Evolutionary conservation across 2,797 vertebrate genomes (phyloP), one percentile per base, ranked within the genome.

Genomic region (Balearica regulorum): DNA sequence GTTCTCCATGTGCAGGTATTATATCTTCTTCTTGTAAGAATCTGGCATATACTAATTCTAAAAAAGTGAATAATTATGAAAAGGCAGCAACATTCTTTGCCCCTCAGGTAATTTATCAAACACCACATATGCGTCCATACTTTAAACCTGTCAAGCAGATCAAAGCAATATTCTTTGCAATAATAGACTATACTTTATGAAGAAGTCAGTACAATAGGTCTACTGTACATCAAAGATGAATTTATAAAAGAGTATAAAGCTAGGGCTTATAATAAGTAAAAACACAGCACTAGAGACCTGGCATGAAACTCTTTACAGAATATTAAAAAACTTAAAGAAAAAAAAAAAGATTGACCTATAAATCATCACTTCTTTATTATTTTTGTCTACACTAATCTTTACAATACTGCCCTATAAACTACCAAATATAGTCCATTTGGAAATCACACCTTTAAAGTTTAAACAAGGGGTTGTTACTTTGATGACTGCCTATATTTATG

Each of bases 181-280:
- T 87, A 96, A 95, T 31, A 92, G 77, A 88, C 58, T 62, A 87
- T 46, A 65, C 71, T 87, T 95, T 92, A 89, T 87, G 88, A 97
- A 94, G 83, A 94, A 92, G 44, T 70, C 75, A 46, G 75, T 80
- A 94, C 75, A 96, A 95, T 65, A 93, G 55, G 51, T 79, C 68
- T 92, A 93, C 93, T 90, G 86, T 80, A 96, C 93, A 97, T 96
- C 94, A 96, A 97, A 96, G 96, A 94, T 89, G 41, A 83, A 89
- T 90, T 89, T 75, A 95, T 79, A 83, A 93, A 90, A 90, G 21
- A 80, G 41, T 79, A 83, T 89, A 93, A 94, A 92, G 78, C 91
- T 72, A 89, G 60, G 64, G 71, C 60, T 95, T 95, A 89, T 28
- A 75, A 46, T 83, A 95, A 96, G 78, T 89, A 90, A 94, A 96